These are phyloP conservation scores for Pammene fasciana DNA, from an alignment of 2,888 invertebrate genomes.

Conservation along the genomic window DNA sequence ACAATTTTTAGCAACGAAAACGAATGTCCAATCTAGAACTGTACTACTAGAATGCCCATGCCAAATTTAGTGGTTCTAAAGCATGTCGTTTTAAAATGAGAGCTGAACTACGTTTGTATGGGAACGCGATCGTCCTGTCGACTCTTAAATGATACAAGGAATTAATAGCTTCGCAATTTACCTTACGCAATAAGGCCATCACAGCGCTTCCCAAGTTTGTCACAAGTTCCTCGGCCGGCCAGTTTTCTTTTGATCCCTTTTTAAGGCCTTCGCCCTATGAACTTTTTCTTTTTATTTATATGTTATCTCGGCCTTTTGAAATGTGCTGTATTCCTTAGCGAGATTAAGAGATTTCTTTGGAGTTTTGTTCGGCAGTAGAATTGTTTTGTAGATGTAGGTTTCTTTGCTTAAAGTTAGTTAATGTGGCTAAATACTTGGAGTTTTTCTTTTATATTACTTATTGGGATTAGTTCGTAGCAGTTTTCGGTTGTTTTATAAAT, in stretches of 20 bases:
- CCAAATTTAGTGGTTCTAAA: no score
- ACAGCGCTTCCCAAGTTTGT: conserved; percentile 53
- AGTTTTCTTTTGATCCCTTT: conserved; percentile 64
- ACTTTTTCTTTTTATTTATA: conserved; percentile 61
- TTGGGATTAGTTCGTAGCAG: not conserved
- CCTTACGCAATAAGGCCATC: conserved; percentile 21
- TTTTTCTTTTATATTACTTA: conserved; percentile 21
- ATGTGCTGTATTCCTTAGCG: conserved; percentile 40
- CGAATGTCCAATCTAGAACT: no score
- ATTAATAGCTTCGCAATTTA: not conserved
- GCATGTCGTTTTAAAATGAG: no score
- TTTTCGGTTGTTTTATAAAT: not conserved
- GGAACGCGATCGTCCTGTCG: no score
- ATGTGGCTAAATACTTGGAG: conserved; percentile 12
- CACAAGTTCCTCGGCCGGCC: conserved; percentile 50
- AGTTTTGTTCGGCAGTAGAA: conserved; percentile 34
- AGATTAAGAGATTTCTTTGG: conserved; percentile 41
- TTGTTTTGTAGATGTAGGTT: conserved; percentile 34
- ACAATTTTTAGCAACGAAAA: no score
- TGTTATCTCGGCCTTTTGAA: conserved; percentile 40
- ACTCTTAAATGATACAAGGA: not conserved
- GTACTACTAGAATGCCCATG: no score
- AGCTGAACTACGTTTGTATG: no score
- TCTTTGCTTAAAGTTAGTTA: not conserved
- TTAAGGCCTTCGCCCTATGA: conserved; percentile 54